Conservation (phyloP, 2,888 invertebrate genomes). For the Dynastes tityus region DNA sequence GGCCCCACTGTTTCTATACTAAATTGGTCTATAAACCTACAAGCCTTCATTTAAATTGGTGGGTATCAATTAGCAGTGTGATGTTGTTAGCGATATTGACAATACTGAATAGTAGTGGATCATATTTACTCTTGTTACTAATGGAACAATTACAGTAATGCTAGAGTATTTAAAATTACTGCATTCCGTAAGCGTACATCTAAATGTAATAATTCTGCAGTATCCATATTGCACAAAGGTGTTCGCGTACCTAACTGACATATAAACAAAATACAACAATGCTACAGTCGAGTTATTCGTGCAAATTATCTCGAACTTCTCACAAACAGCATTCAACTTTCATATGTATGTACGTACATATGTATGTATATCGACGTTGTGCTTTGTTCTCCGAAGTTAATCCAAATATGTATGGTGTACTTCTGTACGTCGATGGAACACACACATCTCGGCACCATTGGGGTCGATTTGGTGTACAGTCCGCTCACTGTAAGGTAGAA, state of each 20-base stretch:
- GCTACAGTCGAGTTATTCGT: not conserved
- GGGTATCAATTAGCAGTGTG: too few relatives aligned
- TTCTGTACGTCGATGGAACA: not conserved
- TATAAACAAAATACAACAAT: not conserved
- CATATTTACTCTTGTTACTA: too few relatives aligned
- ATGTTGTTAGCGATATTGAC: too few relatives aligned
- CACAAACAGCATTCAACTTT: constrained; percentile 4
- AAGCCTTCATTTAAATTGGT: too few relatives aligned
- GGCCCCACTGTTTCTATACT: too few relatives aligned
- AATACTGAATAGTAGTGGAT: too few relatives aligned
- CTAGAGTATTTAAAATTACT: too few relatives aligned
- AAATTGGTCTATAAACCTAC: too few relatives aligned
- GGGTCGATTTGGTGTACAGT: constrained; percentile 70
- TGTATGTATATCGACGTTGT: not conserved
- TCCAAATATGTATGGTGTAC: not conserved
- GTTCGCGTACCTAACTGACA: not conserved
- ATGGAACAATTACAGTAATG: too few relatives aligned
- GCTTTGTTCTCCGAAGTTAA: not conserved
- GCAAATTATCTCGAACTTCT: not conserved
- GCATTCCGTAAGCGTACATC: too few relatives aligned
- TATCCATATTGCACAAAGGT: too few relatives aligned
- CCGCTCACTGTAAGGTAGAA: constrained; percentile 97
- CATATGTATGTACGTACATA: not conserved
- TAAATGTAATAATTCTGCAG: too few relatives aligned
- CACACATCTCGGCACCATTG: not conserved